A percentile compares a stretch with the other conserved stretches of the same genome.
Evolutionary conservation across 1,140 invertebrate species (phyloP).

Genomic region (Dinothrombium tinctorium): DNA sequence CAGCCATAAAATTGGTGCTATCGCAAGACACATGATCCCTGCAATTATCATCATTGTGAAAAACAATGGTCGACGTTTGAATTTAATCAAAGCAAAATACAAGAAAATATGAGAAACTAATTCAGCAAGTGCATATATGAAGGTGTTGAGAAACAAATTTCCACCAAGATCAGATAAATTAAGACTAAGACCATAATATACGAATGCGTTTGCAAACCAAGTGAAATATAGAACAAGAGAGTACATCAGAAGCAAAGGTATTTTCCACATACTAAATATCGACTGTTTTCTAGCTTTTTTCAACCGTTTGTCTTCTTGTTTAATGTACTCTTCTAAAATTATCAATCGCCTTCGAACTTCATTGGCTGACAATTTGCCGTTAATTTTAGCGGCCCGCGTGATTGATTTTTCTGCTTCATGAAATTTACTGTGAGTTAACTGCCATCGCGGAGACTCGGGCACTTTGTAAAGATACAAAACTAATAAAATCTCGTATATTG

Average conservation of each 20-base stretch:
- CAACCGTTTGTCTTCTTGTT: background rate
- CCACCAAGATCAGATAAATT: constrained; percentile 46
- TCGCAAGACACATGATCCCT: constrained; percentile 20
- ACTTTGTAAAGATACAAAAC: background rate
- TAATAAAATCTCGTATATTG: constrained; percentile 19
- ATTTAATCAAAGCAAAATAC: constrained; percentile 19
- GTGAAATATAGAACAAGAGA: constrained; percentile 14
- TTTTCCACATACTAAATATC: no score
- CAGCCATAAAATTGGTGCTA: background rate
- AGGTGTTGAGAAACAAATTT: constrained; percentile 46
- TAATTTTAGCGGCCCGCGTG: constrained; percentile 4
- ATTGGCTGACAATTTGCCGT: background rate
- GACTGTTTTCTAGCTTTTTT: background rate
- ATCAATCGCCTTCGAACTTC: background rate
- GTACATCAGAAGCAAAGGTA: no score
- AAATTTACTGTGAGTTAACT: constrained; percentile 4
- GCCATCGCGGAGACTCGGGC: constrained; percentile 12
- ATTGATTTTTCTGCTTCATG: constrained; percentile 7
- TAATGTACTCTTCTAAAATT: background rate
- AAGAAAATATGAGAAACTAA: constrained; percentile 44
- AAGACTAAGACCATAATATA: constrained; percentile 54
- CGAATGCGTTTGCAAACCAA: constrained; percentile 18
- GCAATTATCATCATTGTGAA: constrained; percentile 7
- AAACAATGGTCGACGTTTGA: constrained; percentile 2
- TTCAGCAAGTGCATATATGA: constrained; percentile 47